Conservation (phyloP, 2,888 invertebrate genomes). For the Ophraella communa region DNA sequence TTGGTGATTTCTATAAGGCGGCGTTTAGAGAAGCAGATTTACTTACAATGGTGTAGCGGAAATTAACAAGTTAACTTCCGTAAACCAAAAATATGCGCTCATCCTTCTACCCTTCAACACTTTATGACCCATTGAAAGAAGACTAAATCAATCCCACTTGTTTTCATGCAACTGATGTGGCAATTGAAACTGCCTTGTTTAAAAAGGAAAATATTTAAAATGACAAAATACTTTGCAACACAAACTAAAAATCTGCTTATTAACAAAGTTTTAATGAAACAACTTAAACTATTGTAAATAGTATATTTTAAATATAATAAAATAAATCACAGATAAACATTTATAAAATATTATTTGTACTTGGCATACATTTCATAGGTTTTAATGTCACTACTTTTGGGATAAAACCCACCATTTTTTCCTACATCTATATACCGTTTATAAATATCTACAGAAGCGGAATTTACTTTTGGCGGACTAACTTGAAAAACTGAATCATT, state of each 20-base stretch:
- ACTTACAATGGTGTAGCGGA: too few species aligned
- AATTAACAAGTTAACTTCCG: too few species aligned
- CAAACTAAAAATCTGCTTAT: not conserved
- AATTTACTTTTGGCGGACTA: slow-evolving; percentile 70
- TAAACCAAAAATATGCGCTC: too few species aligned
- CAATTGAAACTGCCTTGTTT: too few species aligned
- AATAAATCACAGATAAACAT: not conserved
- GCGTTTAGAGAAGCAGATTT: too few species aligned
- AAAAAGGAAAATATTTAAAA: too few species aligned
- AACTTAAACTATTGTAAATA: not conserved
- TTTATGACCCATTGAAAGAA: too few species aligned
- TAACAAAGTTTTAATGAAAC: not conserved
- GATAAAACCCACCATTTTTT: slow-evolving; percentile 62
- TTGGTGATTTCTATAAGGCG: too few species aligned
- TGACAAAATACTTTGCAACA: not conserved
- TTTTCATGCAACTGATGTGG: too few species aligned
- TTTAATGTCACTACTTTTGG: slow-evolving; percentile 59
- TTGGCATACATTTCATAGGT: slow-evolving; percentile 61
- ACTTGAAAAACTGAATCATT: slow-evolving; percentile 70
- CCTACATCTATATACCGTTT: slow-evolving; percentile 69
- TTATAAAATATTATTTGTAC: slow-evolving; percentile 5
- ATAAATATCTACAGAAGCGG: slow-evolving; percentile 71
- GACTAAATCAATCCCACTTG: too few species aligned
- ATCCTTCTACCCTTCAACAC: too few species aligned
- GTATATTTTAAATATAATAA: not conserved